Percentiles rank a stretch among this genome's conserved stretches.
Evolutionary conservation across 1,140 invertebrate species (phyloP).

Genomic region (Drosophila lacertosa): DNA sequence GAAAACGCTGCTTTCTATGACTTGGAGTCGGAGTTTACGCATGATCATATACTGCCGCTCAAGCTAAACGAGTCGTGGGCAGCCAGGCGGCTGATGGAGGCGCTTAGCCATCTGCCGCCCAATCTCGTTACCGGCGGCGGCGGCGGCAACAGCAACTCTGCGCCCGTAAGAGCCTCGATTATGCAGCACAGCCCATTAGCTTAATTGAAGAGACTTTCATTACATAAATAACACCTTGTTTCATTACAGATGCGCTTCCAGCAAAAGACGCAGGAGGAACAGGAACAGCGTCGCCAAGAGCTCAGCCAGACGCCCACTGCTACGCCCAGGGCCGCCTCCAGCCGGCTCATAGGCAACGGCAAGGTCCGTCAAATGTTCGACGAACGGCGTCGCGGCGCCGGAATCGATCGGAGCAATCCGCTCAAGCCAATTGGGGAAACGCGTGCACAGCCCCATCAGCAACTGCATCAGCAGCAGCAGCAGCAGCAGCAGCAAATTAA

Average conservation of each 20-base stretch:
- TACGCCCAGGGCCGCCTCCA: slow-evolving; percentile 33
- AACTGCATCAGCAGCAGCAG: slow-evolving; percentile 13
- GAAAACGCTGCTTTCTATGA: slow-evolving; percentile 22
- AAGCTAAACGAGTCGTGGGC: slow-evolving; percentile 86
- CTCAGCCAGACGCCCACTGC: slow-evolving; percentile 20
- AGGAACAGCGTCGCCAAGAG: slow-evolving; percentile 66
- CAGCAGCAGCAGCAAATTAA: slow-evolving; percentile 27
- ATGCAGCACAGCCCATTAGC: background rate
- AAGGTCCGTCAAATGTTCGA: slow-evolving; percentile 92
- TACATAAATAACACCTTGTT: too few species aligned
- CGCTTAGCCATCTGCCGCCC: slow-evolving; percentile 71
- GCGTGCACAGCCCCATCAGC: slow-evolving; percentile 24
- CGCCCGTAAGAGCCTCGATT: slow-evolving; percentile 48
- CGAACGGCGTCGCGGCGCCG: slow-evolving; percentile 88
- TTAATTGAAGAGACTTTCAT: background rate
- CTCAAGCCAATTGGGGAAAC: slow-evolving; percentile 87
- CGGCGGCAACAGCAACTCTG: slow-evolving; percentile 54
- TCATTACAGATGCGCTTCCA: slow-evolving; percentile 78
- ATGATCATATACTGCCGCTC: slow-evolving; percentile 84
- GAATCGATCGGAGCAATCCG: slow-evolving; percentile 92
- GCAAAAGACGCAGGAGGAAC: slow-evolving; percentile 71
- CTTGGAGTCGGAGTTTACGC: slow-evolving; percentile 21
- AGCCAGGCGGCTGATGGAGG: slow-evolving; percentile 84
- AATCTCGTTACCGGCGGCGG: too few species aligned
- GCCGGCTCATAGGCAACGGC: slow-evolving; percentile 64